These are phyloP conservation scores for Meghimatium bilineatum DNA, from an alignment of 2,888 invertebrate species.

Conservation along the genomic window DNA sequence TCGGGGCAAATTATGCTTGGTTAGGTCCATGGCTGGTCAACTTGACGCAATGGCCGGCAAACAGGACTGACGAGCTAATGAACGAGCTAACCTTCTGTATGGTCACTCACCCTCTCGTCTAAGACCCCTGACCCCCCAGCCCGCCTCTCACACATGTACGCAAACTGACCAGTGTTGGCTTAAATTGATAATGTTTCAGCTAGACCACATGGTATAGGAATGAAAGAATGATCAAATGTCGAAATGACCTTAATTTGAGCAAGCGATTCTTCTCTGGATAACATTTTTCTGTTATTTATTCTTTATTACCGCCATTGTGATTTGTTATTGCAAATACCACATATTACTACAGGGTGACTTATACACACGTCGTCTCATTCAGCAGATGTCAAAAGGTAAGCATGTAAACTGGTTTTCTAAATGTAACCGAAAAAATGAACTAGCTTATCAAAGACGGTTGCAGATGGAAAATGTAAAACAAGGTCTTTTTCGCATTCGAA, in stretches of 20 bases:
- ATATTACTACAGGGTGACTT: too few relatives aligned
- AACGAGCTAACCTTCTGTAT: conserved; percentile 31
- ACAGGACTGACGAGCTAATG: conserved; percentile 46
- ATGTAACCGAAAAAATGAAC: too few relatives aligned
- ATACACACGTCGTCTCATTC: too few relatives aligned
- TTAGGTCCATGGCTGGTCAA: conserved; percentile 38
- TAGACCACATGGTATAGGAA: conserved; percentile 2
- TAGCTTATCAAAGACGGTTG: too few relatives aligned
- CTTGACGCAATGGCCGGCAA: conserved; percentile 44
- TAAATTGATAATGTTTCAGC: neutral
- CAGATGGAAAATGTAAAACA: too few relatives aligned
- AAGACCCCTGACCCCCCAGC: conserved; percentile 23
- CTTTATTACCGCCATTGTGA: too few relatives aligned
- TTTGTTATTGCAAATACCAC: too few relatives aligned
- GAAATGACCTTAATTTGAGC: neutral
- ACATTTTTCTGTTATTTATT: too few relatives aligned
- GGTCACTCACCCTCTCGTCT: conserved; percentile 32
- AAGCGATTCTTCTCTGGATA: too few relatives aligned
- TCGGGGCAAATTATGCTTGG: conserved; percentile 36
- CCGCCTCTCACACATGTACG: conserved; percentile 38
- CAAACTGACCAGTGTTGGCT: conserved; percentile 38
- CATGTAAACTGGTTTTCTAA: too few relatives aligned
- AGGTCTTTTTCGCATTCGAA: too few relatives aligned
- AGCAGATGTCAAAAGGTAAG: too few relatives aligned
- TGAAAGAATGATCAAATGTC: neutral